Conservation (phyloP, 2,113 vertebrate species). For the Tyrannus savana region DNA sequence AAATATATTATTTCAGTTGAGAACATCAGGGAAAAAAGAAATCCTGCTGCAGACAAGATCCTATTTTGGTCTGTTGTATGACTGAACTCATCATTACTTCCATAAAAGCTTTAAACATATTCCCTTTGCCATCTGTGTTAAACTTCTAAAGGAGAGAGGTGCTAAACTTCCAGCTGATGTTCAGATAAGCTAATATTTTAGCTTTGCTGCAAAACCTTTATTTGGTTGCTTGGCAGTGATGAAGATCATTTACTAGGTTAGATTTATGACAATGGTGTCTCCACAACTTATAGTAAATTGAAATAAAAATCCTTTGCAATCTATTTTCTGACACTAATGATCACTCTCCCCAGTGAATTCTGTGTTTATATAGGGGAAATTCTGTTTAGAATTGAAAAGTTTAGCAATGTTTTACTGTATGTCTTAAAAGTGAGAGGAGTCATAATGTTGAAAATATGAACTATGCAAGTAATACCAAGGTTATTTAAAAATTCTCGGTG, state of each 20-base stretch:
- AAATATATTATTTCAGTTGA: conserved; percentile 31
- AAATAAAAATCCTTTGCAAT: neutral
- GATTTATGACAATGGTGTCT: neutral
- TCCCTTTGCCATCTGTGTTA: conserved; percentile 17
- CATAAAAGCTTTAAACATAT: conserved; percentile 29
- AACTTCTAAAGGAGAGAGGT: neutral
- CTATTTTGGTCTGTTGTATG: conserved; percentile 12
- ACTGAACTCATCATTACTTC: conserved; percentile 24
- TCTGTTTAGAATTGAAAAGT: neutral
- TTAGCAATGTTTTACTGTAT: neutral
- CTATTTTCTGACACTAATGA: neutral
- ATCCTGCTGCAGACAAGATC: neutral
- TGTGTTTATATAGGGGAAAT: neutral
- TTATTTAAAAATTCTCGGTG: neutral
- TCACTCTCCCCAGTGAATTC: neutral
- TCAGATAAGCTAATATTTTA: neutral
- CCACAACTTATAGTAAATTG: neutral
- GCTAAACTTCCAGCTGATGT: neutral
- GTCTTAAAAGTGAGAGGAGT: neutral
- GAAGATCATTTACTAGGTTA: neutral
- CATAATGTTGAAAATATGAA: neutral
- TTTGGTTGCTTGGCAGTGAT: neutral
- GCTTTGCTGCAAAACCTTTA: neutral
- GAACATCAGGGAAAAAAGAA: neutral
- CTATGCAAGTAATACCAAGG: neutral